Conservation (phyloP, 2,113 vertebrate genomes). For the Daboia siamensis region DNA sequence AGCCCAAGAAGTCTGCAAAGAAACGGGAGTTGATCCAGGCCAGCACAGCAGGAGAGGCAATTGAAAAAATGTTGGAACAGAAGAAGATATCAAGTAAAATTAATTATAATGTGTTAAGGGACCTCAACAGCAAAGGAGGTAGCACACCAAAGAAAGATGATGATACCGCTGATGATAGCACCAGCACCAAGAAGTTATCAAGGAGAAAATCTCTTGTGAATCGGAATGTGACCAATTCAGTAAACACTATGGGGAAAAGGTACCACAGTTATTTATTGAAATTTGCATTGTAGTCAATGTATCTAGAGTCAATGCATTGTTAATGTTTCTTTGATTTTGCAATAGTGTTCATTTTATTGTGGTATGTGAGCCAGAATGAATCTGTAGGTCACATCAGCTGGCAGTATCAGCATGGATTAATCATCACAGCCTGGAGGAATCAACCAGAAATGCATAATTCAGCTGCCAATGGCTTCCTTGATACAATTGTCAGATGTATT, state of each 20-base stretch:
- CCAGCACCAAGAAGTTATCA: slow-evolving; percentile 65
- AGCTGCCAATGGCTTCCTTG: slow-evolving; percentile 18
- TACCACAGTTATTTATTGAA: slow-evolving; percentile 66
- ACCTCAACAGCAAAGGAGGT: slow-evolving; percentile 79
- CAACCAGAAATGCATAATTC: slow-evolving; percentile 8
- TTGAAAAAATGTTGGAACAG: slow-evolving; percentile 96
- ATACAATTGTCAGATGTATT: slow-evolving; percentile 22
- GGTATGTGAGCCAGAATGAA: slow-evolving; percentile 1
- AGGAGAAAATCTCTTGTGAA: slow-evolving; percentile 63
- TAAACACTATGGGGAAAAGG: slow-evolving; percentile 85
- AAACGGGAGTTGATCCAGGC: slow-evolving; percentile 82
- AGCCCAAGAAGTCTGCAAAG: slow-evolving; percentile 77
- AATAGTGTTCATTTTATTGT: slow-evolving; percentile 55
- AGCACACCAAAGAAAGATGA: slow-evolving; percentile 68
- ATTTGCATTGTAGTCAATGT: slow-evolving; percentile 52
- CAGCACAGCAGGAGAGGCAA: slow-evolving; percentile 92
- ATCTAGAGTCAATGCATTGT: slow-evolving; percentile 44
- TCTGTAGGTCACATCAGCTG: slow-evolving; percentile 16
- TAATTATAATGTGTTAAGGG: slow-evolving; percentile 94
- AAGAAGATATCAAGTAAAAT: slow-evolving; percentile 96
- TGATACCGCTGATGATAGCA: slow-evolving; percentile 45
- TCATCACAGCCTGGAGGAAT: slow-evolving; percentile 21
- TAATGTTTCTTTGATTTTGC: slow-evolving; percentile 55
- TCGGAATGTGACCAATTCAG: slow-evolving; percentile 68
- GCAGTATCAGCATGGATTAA: slow-evolving; percentile 42